Conservation (phyloP, 2,888 invertebrate genomes). For the Nemotelus pantherinus region DNA sequence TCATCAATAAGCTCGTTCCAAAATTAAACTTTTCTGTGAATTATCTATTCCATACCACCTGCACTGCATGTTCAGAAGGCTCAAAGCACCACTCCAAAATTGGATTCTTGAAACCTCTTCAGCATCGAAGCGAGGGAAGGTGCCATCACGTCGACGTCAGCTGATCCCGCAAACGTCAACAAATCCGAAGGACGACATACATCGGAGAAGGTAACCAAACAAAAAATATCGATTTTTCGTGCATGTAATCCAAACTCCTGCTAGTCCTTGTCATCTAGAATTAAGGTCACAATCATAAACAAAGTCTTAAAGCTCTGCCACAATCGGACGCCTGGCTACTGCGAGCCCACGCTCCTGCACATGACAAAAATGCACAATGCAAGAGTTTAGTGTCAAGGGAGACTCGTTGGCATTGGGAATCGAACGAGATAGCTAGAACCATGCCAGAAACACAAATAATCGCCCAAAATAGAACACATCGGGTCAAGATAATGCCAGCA, state of each 20-base stretch:
- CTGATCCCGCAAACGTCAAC: constrained; percentile 18
- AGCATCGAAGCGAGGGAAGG: too few relatives aligned
- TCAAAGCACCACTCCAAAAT: too few relatives aligned
- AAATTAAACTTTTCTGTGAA: too few relatives aligned
- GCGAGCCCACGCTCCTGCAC: not conserved
- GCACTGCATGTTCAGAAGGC: too few relatives aligned
- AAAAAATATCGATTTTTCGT: constrained; percentile 13
- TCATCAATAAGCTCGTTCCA: too few relatives aligned
- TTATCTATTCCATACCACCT: too few relatives aligned
- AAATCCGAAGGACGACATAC: constrained; percentile 12
- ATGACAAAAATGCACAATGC: not conserved
- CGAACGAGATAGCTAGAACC: too few relatives aligned
- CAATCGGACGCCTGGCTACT: not conserved
- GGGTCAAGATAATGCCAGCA: constrained; percentile 21
- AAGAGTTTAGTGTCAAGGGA: not conserved
- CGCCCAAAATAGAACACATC: constrained; percentile 28
- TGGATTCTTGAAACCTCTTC: too few relatives aligned
- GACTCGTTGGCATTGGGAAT: not conserved
- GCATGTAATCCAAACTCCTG: not conserved
- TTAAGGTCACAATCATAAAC: constrained; percentile 27
- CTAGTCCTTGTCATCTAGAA: constrained; percentile 11
- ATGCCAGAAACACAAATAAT: constrained; percentile 7
- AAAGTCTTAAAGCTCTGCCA: not conserved
- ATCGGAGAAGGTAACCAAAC: not conserved
- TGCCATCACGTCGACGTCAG: not conserved